Conservation (phyloP, 2,888 invertebrate genomes). For the Meta bourneti region DNA sequence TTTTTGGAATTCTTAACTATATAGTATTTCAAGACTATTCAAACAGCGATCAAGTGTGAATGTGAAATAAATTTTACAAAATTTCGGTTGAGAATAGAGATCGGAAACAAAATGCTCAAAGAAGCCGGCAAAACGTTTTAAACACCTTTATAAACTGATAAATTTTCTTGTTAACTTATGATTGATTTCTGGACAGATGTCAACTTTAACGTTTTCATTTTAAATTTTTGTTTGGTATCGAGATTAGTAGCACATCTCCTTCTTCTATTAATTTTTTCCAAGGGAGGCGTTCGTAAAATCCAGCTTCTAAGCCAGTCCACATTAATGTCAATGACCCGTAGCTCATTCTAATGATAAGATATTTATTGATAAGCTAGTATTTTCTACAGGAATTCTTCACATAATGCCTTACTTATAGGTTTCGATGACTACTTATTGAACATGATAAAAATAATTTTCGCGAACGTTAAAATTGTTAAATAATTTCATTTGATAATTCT, state of each 20-base stretch:
- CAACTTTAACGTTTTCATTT: conserved; percentile 61
- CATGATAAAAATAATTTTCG: too few relatives aligned
- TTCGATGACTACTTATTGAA: too few relatives aligned
- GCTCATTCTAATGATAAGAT: too few relatives aligned
- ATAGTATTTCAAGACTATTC: background rate
- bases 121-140: conserved; percentile 12
- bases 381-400: too few relatives aligned
- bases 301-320: too few relatives aligned
- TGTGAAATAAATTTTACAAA: background rate
- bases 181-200: conserved; percentile 56
- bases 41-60: background rate
- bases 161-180: conserved; percentile 10
- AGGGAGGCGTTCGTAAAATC: too few relatives aligned
- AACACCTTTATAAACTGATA: background rate
- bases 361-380: too few relatives aligned
- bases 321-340: too few relatives aligned
- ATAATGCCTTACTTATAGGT: too few relatives aligned
- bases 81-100: background rate
- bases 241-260: conserved; percentile 40
- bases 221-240: conserved; percentile 54
- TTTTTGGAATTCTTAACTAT: background rate
- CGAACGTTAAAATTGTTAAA: too few relatives aligned
- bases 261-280: background rate
- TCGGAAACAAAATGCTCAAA: conserved; percentile 19
- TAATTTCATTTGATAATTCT: background rate